These are phyloP conservation scores for Crossocerus cetratus DNA, from an alignment of 2,888 invertebrate genomes.

Conservation along the genomic window DNA sequence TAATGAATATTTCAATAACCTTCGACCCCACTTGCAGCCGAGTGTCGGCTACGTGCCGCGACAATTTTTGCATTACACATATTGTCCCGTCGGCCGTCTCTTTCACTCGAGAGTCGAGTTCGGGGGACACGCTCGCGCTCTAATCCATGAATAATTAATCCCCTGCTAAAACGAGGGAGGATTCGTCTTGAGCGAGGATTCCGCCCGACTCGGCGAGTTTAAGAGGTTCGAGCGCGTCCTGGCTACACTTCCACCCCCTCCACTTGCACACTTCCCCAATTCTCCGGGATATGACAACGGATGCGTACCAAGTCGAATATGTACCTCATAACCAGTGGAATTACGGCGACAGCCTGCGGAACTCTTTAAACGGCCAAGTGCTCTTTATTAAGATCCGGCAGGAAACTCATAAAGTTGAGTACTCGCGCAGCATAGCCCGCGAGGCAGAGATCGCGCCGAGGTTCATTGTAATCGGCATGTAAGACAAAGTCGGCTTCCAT, in stretches of 20 bases:
- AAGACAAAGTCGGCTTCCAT: no score
- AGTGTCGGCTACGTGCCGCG: conserved; percentile 9
- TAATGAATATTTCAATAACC: conserved; percentile 60
- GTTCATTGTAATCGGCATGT: no score
- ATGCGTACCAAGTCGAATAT: conserved; percentile 12
- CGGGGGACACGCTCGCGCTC: no score
- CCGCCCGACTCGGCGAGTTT: not conserved
- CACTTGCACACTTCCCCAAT: not conserved
- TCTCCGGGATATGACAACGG: conserved; percentile 9
- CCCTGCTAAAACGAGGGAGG: not conserved
- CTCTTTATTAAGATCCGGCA: conserved; percentile 25
- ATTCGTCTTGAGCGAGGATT: not conserved
- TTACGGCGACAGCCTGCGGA: conserved; percentile 23
- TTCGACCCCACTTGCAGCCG: not conserved
- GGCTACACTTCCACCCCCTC: not conserved
- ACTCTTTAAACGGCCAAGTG: conserved; percentile 27
- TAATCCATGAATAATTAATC: conserved; percentile 1
- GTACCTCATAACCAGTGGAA: conserved; percentile 26
- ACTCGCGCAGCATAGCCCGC: not conserved
- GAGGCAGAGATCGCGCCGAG: no score
- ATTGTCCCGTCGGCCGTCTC: no score
- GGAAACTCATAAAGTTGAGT: not conserved
- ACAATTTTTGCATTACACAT: not conserved
- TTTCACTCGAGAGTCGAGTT: no score
- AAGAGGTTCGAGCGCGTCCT: conserved; percentile 3